Base-by-base conservation (phyloP, 2,797 vertebrate species). In the Myoxocephalus aenaeus region DNA sequence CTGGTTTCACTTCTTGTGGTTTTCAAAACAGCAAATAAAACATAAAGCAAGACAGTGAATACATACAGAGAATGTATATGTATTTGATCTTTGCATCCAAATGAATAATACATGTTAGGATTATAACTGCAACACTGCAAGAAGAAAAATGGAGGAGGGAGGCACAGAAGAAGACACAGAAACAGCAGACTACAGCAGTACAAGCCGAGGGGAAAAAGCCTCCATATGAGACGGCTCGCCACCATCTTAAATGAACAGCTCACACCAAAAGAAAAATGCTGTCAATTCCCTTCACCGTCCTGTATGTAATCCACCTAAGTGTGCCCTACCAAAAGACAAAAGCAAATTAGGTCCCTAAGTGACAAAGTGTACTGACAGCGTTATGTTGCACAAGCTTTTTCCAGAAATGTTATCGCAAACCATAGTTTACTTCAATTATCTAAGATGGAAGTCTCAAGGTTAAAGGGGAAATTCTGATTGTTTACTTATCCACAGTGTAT, bases 301-400 rank as follows among this genome's bases (percentile, higher is more conserved):
- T 56, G 22, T 53, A 57, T 69, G 34, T n/a, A 63, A 61, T 50
- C 73, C 56, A 75, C 57, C 20, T 2, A 81, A 62, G 22, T 67
- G 14, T 70, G 36, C 70, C 44, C 38, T 6, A 73, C 36, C 57
- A 81, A 59, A 59, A 69, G 84, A 86, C 69, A 79, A 83, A 81
- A 65, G 48, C 59, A 83, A 83, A 84, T 70, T 62, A 77, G 62
- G 68, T 86, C 57, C 46, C 14, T 1, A 48, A 80, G 59, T 74
- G 59, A 54, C 7, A 10, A 13, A 78, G 63, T 62, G 59, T 66
- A 48, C 61, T 54, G 58, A 85, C 68, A 79, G 58, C 63, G 80
- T 82, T 81, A 90, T 82, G 74, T 61, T 84, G 67, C 70, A 62
- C 81, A 84, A 84, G 80, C 73, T 72, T 71, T 75, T 89, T 81